A percentile compares a stretch with the other conserved stretches of the same genome.
Evolutionary conservation across 2,797 vertebrate species (phyloP).

Genomic region (Acanthurus tractus): DNA sequence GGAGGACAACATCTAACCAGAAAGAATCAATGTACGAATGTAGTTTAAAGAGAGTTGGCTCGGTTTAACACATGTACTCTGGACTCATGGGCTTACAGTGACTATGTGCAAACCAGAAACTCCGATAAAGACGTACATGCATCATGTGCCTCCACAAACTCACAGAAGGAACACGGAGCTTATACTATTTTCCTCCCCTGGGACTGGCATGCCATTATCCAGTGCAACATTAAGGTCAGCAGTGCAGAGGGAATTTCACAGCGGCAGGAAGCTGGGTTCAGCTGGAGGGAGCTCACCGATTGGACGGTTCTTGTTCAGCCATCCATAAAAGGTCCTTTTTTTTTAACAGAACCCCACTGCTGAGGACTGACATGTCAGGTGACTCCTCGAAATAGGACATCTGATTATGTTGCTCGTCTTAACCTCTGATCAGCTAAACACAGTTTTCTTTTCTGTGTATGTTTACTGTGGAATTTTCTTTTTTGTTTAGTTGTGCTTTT

Average conservation of each 20-base stretch:
- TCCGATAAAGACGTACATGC: constrained; percentile 18
- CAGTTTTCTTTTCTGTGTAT: background rate
- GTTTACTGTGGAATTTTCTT: constrained; percentile 1
- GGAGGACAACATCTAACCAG: constrained; percentile 2
- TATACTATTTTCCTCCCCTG: constrained; percentile 52
- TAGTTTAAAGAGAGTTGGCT: background rate
- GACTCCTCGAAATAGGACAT: constrained; percentile 38
- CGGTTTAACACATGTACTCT: background rate
- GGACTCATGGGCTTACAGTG: constrained; percentile 8
- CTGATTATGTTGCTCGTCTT: constrained; percentile 10
- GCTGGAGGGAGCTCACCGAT: constrained; percentile 66
- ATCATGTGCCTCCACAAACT: constrained; percentile 23
- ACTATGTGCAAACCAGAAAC: constrained; percentile 33
- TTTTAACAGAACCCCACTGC: constrained; percentile 49
- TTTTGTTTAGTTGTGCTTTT: constrained; percentile 5
- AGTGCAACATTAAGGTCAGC: constrained; percentile 70
- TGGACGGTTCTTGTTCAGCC: constrained; percentile 78
- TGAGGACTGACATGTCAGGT: constrained; percentile 45
- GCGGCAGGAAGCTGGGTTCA: constrained; percentile 62
- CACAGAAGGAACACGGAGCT: constrained; percentile 24
- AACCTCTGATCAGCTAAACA: background rate
- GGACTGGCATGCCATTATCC: constrained; percentile 73
- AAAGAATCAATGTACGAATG: constrained; percentile 48
- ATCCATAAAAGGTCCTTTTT: constrained; percentile 73
- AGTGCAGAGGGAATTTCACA: constrained; percentile 57